Evolutionary conservation across 2,888 invertebrate genomes (phyloP).

Genomic region (Hypena proboscidalis): DNA sequence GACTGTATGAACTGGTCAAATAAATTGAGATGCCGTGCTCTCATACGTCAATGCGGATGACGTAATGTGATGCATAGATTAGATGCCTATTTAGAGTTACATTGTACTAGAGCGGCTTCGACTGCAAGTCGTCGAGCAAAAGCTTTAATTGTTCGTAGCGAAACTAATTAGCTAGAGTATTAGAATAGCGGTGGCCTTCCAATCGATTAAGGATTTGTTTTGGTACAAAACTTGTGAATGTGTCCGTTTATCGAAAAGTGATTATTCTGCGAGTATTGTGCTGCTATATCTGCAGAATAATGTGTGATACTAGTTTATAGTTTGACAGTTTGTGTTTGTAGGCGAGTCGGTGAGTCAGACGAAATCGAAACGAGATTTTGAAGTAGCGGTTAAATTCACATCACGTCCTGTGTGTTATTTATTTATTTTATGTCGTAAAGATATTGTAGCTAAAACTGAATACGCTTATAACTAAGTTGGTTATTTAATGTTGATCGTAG

Average conservation of each 20-base stretch:
- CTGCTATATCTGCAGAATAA: conserved; percentile 53
- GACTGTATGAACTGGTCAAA: conserved; percentile 56
- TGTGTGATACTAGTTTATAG: conserved; percentile 79
- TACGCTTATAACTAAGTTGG: conserved; percentile 62
- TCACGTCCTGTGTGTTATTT: conserved; percentile 45
- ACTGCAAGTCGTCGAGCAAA: conserved; percentile 66
- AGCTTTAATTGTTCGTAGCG: conserved; percentile 79
- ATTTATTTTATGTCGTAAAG: conserved; percentile 45
- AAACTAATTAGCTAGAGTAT: conserved; percentile 57
- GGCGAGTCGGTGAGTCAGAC: conserved; percentile 39
- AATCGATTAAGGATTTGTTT: conserved; percentile 47
- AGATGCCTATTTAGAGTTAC: conserved; percentile 63
- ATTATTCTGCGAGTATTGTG: conserved; percentile 41
- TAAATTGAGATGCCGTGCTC: conserved; percentile 76
- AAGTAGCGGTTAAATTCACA: conserved; percentile 34
- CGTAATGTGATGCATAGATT: conserved; percentile 80
- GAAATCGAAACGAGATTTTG: conserved; percentile 33
- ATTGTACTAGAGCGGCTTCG: conserved; percentile 63
- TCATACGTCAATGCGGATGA: conserved; percentile 80
- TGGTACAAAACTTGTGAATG: conserved; percentile 47
- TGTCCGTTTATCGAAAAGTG: conserved; percentile 42
- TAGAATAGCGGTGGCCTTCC: conserved; percentile 57
- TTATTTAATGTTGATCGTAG: conserved; percentile 41
- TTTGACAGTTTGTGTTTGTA: conserved; percentile 45
- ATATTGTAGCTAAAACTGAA: conserved; percentile 53